Conservation (phyloP, 2,113 vertebrate genomes). For the Varanus salvator region DNA sequence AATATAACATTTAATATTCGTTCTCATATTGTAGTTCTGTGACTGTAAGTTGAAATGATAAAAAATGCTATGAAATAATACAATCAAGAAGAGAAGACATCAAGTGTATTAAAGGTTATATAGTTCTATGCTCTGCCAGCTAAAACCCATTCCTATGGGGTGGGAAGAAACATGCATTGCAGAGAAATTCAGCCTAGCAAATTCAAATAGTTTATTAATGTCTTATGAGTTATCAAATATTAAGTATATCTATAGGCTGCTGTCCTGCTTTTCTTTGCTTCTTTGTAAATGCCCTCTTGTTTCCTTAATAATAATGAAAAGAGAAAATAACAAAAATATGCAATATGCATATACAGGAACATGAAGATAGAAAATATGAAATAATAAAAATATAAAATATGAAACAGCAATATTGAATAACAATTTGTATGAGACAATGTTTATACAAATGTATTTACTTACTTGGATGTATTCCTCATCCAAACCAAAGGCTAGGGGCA, state of each 20-base stretch:
- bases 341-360: no score
- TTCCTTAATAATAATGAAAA: background rate
- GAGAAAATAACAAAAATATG: background rate
- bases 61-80: conserved; percentile 50
- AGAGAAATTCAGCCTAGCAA: conserved; percentile 9
- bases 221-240: conserved; percentile 61
- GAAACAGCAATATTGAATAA: background rate
- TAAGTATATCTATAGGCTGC: conserved; percentile 61
- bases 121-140: background rate
- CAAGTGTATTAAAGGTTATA: conserved; percentile 28
- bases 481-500: background rate
- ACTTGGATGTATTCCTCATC: background rate
- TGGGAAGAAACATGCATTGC: conserved; percentile 1
- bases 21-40: background rate
- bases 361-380: background rate
- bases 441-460: background rate
- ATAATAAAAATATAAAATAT: no score
- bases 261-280: background rate
- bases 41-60: conserved; percentile 26
- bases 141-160: conserved; percentile 8
- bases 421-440: background rate
- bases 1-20: background rate
- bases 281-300: background rate
- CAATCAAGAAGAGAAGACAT: conserved; percentile 46
- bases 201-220: conserved; percentile 55